Evolutionary conservation across 2,888 invertebrate genomes (phyloP), one percentile per base, ranked within the genome.

Genomic region (Hyles lineata): DNA sequence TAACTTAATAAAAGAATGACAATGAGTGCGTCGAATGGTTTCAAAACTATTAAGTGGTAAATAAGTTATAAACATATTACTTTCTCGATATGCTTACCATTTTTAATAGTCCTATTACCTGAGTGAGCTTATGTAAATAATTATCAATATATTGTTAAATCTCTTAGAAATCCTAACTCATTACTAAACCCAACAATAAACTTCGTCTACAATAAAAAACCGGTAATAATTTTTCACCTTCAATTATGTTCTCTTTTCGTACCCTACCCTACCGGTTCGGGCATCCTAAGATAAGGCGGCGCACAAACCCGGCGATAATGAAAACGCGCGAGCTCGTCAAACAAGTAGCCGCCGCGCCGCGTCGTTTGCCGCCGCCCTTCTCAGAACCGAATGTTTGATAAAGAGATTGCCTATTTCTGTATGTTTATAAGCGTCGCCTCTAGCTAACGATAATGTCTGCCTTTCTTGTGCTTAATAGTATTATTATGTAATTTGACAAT

Each of bases 361-460:
- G 43, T 11, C 43, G 43, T 72, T 72, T 67, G 63, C 72, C 67
- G 23, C 23, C 58, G 55, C 21, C 67, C 58, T 72, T 72, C 72
- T 55, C 17, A 67, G 72, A 72, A 72, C 32, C 15, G 32, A 15
- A 63, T 58, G 63, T 58, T 21, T 43, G 67, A 67, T 67, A 67
- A 67, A 23, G 63, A 35, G 35, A 43, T 63, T n/a, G 43, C 21
- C 21, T 43, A 63, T 63, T 43, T 21, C 21, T 35, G 63, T 35
- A 21, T 11, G 23, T 50, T 35, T 62, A 19, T 11, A n/a, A 62
- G 17, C 67, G 50, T 23, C 21, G 15, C 35, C 35, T 52, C 0
- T 19, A 17, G 19, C 19, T 55, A n/a, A n/a, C 6, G 0, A 50
- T 23, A 50, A 6, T 67, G 11, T 23, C 23, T n/a, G 5, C 1